These are phyloP conservation scores for Sphyrna mokarran DNA, from an alignment of 2,113 vertebrate genomes.

Conservation along the genomic window DNA sequence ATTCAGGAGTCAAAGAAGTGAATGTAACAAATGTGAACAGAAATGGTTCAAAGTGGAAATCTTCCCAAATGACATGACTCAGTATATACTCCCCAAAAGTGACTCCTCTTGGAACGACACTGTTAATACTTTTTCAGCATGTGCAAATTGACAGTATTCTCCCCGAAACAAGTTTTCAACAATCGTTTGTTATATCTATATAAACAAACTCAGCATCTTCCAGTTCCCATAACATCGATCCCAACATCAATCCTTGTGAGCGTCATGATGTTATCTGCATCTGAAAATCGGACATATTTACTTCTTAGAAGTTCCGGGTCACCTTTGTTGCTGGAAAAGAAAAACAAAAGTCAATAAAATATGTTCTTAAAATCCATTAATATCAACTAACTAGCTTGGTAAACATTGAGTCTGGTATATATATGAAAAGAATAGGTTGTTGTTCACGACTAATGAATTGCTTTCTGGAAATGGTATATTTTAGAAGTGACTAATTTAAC, in stretches of 20 bases:
- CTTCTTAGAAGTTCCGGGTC: not conserved
- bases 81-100: not conserved
- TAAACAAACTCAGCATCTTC: not conserved
- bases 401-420: not conserved
- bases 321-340: not conserved
- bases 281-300: not conserved
- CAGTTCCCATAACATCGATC: not conserved
- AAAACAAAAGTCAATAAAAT: not conserved
- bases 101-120: not conserved
- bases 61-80: not conserved
- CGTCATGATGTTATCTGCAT: not conserved
- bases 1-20: conserved; percentile 5
- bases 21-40: not conserved
- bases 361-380: not conserved
- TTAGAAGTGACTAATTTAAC: not conserved
- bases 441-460: not conserved
- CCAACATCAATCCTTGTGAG: not conserved
- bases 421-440: not conserved
- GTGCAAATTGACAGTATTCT: not conserved
- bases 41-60: not conserved
- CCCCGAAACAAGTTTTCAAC: not conserved
- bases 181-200: not conserved
- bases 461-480: not conserved
- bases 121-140: not conserved
- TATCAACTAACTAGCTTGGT: not conserved